A percentile compares a stretch with the other conserved stretches of the same genome.
Conservation (phyloP, 1,140 invertebrate species). For the Saxidomus purpurata region DNA sequence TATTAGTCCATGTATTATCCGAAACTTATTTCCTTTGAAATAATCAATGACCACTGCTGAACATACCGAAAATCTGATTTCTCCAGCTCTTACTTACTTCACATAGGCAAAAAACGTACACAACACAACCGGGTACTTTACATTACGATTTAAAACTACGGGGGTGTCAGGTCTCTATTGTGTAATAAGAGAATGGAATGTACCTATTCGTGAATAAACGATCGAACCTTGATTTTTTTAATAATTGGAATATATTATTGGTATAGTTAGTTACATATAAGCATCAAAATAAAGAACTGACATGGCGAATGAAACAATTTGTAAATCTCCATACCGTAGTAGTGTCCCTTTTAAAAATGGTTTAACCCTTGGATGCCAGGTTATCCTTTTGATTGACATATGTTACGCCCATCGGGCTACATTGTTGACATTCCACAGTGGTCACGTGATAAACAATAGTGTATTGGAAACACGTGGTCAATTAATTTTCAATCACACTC, state of each 20-base stretch:
- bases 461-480: constrained; percentile 65
- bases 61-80: constrained; percentile 61
- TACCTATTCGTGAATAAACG: background rate
- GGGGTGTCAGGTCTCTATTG: constrained; percentile 62
- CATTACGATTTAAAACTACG: constrained; percentile 50
- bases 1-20: background rate
- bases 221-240: background rate
- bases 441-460: constrained; percentile 77
- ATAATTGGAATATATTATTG: background rate
- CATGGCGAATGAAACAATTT: background rate
- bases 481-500: constrained; percentile 37
- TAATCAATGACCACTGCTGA: constrained; percentile 34
- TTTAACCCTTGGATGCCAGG: constrained; percentile 72
- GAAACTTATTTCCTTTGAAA: constrained; percentile 18
- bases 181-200: constrained; percentile 62
- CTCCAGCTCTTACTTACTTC: constrained; percentile 33
- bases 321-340: background rate
- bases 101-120: constrained; percentile 61
- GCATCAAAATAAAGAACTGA: background rate
- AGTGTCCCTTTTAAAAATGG: constrained; percentile 56
- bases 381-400: constrained; percentile 81
- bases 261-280: background rate
- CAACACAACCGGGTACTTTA: constrained; percentile 61
- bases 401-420: constrained; percentile 77
- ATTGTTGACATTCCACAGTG: constrained; percentile 83